Base-by-base conservation (phyloP, 2,797 vertebrate species). In the Hydrolagus colliei region DNA sequence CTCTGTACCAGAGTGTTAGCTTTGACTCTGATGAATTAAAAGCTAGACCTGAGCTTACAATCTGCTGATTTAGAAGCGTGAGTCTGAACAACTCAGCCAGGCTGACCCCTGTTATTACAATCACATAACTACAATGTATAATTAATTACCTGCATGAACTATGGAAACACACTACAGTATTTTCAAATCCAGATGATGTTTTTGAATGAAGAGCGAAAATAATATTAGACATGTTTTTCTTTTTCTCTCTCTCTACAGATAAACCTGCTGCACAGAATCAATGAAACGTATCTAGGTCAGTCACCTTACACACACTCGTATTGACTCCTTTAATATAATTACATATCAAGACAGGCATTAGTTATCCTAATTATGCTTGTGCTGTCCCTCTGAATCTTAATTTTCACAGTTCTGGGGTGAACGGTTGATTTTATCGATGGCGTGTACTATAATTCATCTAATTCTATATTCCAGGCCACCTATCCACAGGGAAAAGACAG, bases 291-390 rank as follows among this genome's bases (percentile, higher is more conserved):
- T 63, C 52, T 16, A 27, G 27, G 78, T 27, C 78, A 80, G 14
- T 20, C 8, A 32, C 62, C 27, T 9, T 32, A 82, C 67, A 16
- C 63, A 82, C 65, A 82, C 67, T 82, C 41, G 41, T 82, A 80
- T 82, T 82, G 63, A 82, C 78, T 82, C 67, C 27, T 65, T 27
- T 68, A 68, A 65, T 65, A 82, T 67, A 82, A 68, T 65, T 62
- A 82, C 78, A 82, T 35, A 82, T 82, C 22, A 52, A 68, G 65
- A 67, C 11, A 82, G 9, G 78, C 32, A 22, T 9, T 68, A 67
- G 22, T 68, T 82, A 82, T 82, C 63, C 78, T 27, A 16, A 32
- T 82, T 7, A 18, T 35, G 63, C 67, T 82, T 82, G 78, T 27
- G 22, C 14, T 82, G 65, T 62, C 67, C 27, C 78, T 35, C 63